phyloP scores from a whole-genome alignment of 2,888 invertebrate genomes.

The Patella pellucida region DNA sequence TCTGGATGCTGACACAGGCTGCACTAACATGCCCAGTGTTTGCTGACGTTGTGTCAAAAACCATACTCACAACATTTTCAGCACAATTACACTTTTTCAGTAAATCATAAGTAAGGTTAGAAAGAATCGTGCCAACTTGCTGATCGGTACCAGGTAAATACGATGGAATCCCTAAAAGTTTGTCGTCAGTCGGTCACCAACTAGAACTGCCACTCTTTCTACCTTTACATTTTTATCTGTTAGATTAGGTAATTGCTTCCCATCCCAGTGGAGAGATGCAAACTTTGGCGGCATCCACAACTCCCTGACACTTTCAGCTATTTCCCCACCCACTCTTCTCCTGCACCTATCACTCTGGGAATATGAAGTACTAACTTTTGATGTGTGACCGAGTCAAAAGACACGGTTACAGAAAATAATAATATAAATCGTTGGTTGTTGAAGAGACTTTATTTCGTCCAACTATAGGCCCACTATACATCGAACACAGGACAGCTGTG shows the following conservation, averaged over 20 bases:
- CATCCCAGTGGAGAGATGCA: neutral
- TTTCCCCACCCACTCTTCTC: neutral
- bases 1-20: neutral
- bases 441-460: too few relatives aligned
- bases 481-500: too few relatives aligned
- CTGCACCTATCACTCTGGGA: neutral
- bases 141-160: neutral
- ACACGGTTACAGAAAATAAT: too few relatives aligned
- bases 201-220: neutral
- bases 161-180: neutral
- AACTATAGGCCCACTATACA: too few relatives aligned
- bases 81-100: neutral
- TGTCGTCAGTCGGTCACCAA: neutral
- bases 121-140: neutral
- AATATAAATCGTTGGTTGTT: too few relatives aligned
- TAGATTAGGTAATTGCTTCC: neutral
- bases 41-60: neutral
- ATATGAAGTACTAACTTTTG: neutral
- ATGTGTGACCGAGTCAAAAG: too few relatives aligned
- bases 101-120: neutral
- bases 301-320: neutral
- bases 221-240: neutral
- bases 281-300: too few relatives aligned
- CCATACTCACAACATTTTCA: neutral
- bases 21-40: slow-evolving; percentile 5